Percentiles rank a stretch among this genome's conserved stretches.
Conservation (phyloP, 2,888 invertebrate species). For the Microplitis manilae region DNA sequence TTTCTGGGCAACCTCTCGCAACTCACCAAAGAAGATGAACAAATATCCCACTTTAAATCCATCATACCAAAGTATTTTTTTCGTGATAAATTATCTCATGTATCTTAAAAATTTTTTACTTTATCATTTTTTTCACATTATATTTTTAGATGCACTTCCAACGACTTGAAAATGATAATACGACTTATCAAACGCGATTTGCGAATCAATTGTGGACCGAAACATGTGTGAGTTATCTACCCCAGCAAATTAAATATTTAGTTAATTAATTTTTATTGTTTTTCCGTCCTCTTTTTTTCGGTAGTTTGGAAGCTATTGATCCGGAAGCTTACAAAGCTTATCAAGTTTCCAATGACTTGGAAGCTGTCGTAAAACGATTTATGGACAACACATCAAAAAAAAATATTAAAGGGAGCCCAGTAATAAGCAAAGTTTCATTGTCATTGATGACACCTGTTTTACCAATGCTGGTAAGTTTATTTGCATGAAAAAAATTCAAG, state of each 20-base stretch:
- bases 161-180: slow-evolving; percentile 89
- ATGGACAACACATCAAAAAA: slow-evolving; percentile 34
- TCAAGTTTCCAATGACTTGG: slow-evolving; percentile 87
- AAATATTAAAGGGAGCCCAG: slow-evolving; percentile 24
- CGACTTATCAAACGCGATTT: slow-evolving; percentile 93
- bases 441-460: slow-evolving; percentile 91
- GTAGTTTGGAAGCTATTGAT: slow-evolving; percentile 86
- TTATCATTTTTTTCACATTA: neutral
- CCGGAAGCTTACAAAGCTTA: slow-evolving; percentile 90
- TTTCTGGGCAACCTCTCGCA: slow-evolving; percentile 83
- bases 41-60: slow-evolving; percentile 81
- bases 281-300: slow-evolving; percentile 52
- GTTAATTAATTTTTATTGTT: neutral
- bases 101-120: slow-evolving; percentile 23
- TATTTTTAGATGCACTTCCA: slow-evolving; percentile 78
- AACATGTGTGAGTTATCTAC: slow-evolving; percentile 79
- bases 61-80: slow-evolving; percentile 75
- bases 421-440: slow-evolving; percentile 71
- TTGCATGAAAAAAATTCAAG: neutral
- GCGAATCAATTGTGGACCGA: slow-evolving; percentile 92
- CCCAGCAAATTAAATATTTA: neutral
- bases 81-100: no score
- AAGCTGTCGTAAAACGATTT: slow-evolving; percentile 78
- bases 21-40: slow-evolving; percentile 90
- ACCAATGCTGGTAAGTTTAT: slow-evolving; percentile 83